phyloP scores from a whole-genome alignment of 2,888 invertebrate genomes.

The Petrophora chlorosata region DNA sequence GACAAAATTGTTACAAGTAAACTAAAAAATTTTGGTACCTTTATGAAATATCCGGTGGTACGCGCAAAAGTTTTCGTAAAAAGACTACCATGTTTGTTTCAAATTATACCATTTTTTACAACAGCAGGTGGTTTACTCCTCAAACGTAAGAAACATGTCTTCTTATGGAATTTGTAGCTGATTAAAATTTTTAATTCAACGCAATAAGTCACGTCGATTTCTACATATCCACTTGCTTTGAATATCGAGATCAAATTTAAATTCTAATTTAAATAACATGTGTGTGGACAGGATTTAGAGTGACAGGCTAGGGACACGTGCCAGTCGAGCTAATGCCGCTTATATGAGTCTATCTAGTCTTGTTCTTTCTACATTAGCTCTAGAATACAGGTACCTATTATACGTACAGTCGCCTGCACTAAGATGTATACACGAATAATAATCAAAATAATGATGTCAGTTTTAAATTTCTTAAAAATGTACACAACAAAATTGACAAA shows the following conservation, averaged over 20 bases:
- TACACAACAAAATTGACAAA: no score
- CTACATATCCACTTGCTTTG: constrained; percentile 25
- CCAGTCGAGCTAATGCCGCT: not conserved
- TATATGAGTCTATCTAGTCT: constrained; percentile 4
- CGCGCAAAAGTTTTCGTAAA: no score
- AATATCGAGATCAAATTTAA: constrained; percentile 29
- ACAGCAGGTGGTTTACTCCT: constrained; percentile 17
- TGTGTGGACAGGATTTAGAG: not conserved
- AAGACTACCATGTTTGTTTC: constrained; percentile 1
- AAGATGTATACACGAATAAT: no score
- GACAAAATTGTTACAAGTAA: no score
- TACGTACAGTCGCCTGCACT: no score
- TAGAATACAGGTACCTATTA: not conserved
- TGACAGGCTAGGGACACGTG: no score
- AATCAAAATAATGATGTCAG: no score
- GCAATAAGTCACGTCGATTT: constrained; percentile 19
- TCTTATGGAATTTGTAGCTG: constrained; percentile 27
- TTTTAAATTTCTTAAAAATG: no score
- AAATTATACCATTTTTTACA: constrained; percentile 27
- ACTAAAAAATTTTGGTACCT: no score
- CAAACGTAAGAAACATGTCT: constrained; percentile 18
- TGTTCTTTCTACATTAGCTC: not conserved
- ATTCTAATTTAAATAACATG: constrained; percentile 22
- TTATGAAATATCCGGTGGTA: no score
- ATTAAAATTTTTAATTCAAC: constrained; percentile 29